phyloP scores from a whole-genome alignment of 1,140 invertebrate species.

The Pseudoatta argentina region DNA sequence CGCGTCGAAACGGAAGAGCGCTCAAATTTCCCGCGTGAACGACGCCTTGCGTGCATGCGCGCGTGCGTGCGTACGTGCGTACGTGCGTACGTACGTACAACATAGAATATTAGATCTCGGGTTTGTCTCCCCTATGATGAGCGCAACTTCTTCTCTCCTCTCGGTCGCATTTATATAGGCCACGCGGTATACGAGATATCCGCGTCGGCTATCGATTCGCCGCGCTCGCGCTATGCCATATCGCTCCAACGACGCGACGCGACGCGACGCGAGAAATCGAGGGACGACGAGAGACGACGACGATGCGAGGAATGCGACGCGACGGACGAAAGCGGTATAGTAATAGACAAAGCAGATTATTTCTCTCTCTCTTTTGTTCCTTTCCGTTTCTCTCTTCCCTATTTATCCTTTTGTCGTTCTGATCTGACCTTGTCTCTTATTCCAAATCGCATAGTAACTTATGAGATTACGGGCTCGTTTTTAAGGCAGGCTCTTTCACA shows the following conservation, averaged over 20 bases:
- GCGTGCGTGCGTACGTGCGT: not conserved
- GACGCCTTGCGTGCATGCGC: slow-evolving; percentile 31
- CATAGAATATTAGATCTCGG: slow-evolving; percentile 43
- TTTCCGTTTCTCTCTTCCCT: slow-evolving; percentile 18
- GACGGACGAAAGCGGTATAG: slow-evolving; percentile 39
- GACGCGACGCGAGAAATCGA: slow-evolving; percentile 45
- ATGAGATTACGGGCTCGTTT: slow-evolving; percentile 26
- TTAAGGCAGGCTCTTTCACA: slow-evolving; percentile 77
- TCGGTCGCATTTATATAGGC: slow-evolving; percentile 54
- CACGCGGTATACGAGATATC: slow-evolving; percentile 60
- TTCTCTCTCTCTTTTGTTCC: slow-evolving; percentile 35
- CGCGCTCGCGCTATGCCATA: slow-evolving; percentile 37
- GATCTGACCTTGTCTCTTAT: slow-evolving; percentile 34
- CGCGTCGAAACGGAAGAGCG: slow-evolving; percentile 73
- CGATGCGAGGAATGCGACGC: slow-evolving; percentile 20
- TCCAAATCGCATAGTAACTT: no score
- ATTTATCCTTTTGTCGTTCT: not conserved
- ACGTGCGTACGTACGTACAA: no score
- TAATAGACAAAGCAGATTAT: slow-evolving; percentile 41
- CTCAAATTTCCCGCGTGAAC: slow-evolving; percentile 79
- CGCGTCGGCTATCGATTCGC: slow-evolving; percentile 50
- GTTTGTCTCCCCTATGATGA: slow-evolving; percentile 36
- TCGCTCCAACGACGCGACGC: slow-evolving; percentile 36
- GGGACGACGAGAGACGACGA: not conserved
- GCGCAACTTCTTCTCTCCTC: slow-evolving; percentile 22